These are phyloP conservation scores for Lerema accius DNA, from an alignment of 1,140 invertebrate genomes.

Conservation along the genomic window DNA sequence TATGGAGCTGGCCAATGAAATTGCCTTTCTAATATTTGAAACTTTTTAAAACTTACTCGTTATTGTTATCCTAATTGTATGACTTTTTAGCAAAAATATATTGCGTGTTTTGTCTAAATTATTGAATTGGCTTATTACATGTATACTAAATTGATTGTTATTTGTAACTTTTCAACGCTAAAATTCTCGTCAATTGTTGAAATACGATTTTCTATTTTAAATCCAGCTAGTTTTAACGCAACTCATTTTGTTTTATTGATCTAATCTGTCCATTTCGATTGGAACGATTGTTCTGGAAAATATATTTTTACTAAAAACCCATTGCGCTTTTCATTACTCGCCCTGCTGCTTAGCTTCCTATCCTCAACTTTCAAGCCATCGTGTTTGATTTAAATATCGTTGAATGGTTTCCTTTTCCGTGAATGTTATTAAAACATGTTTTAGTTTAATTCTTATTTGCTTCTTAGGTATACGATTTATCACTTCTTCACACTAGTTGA, in stretches of 20 bases:
- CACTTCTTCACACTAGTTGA: constrained; percentile 10
- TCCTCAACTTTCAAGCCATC: constrained; percentile 32
- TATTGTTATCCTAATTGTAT: constrained; percentile 40
- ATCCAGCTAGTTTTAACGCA: constrained; percentile 65
- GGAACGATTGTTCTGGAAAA: constrained; percentile 69
- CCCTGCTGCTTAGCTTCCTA: constrained; percentile 61
- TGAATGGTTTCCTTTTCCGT: constrained; percentile 14
- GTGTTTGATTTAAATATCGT: constrained; percentile 9
- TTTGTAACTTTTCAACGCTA: constrained; percentile 32
- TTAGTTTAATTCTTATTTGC: not conserved
- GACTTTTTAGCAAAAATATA: constrained; percentile 35
- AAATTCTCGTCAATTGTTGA: constrained; percentile 40
- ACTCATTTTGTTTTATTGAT: constrained; percentile 60
- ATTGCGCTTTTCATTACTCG: constrained; percentile 73
- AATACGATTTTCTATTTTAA: constrained; percentile 59
- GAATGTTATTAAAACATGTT: not conserved
- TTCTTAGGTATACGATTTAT: constrained; percentile 6
- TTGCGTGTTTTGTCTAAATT: constrained; percentile 39
- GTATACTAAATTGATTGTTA: constrained; percentile 36
- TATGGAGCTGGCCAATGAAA: constrained; percentile 50
- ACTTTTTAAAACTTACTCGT: constrained; percentile 38
- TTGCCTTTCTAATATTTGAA: constrained; percentile 54
- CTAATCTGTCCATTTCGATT: constrained; percentile 75
- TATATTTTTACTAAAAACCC: constrained; percentile 78
- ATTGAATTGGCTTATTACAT: constrained; percentile 39